These are phyloP conservation scores for Garra rufa DNA, from an alignment of 2,113 vertebrate species.

Conservation along the genomic window DNA sequence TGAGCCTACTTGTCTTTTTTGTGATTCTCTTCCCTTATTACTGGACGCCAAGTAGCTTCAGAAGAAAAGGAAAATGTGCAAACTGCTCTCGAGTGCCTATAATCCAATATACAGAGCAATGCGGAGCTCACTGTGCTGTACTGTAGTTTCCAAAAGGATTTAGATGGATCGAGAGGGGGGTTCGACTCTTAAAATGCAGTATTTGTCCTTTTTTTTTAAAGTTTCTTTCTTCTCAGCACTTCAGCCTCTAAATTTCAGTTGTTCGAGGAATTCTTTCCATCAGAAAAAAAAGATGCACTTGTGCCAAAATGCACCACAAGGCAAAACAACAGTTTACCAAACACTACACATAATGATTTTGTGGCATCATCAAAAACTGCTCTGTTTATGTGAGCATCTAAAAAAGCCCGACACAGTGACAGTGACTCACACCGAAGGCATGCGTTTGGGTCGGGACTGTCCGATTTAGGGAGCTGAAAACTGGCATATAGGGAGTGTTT, in stretches of 20 bases:
- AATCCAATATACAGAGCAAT: slow-evolving; percentile 72
- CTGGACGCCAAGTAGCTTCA: slow-evolving; percentile 76
- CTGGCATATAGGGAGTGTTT: neutral
- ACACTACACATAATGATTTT: neutral
- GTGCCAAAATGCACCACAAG: neutral
- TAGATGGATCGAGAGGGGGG: neutral
- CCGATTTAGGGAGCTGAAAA: neutral
- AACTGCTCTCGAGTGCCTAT: slow-evolving; percentile 70
- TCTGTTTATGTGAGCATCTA: neutral
- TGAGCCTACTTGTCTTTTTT: slow-evolving; percentile 79
- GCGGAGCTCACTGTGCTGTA: slow-evolving; percentile 60
- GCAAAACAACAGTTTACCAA: neutral
- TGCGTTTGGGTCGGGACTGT: neutral
- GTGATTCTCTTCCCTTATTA: slow-evolving; percentile 74
- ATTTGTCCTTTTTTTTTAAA: neutral
- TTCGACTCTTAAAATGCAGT: neutral
- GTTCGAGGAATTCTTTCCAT: neutral
- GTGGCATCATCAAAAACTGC: neutral
- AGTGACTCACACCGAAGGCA: neutral
- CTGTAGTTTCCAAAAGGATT: slow-evolving; percentile 62
- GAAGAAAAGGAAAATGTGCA: slow-evolving; percentile 77
- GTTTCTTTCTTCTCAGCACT: neutral
- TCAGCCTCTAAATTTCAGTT: slow-evolving; percentile 19
- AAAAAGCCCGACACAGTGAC: neutral
- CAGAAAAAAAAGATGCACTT: neutral